Conservation (phyloP, 2,888 invertebrate species). For the Drosophila tripunctata region DNA sequence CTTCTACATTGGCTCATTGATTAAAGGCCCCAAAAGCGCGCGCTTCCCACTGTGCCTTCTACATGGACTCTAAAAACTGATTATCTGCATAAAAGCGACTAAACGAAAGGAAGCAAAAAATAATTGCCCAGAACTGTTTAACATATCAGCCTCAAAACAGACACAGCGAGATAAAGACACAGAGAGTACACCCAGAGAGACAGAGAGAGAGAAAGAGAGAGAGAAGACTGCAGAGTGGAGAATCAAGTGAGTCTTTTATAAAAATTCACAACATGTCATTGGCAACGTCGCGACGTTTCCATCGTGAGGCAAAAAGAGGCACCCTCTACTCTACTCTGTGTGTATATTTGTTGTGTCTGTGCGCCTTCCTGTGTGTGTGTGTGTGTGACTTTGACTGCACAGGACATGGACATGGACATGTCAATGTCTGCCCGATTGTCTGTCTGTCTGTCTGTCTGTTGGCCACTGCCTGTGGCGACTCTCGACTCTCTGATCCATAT, state of each 20-base stretch:
- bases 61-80: slow-evolving; percentile 76
- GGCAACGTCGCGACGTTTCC: slow-evolving; percentile 46
- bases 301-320: slow-evolving; percentile 62
- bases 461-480: slow-evolving; percentile 51
- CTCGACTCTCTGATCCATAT: slow-evolving; percentile 74
- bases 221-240: slow-evolving; percentile 1
- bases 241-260: slow-evolving; percentile 76
- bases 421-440: slow-evolving; percentile 61
- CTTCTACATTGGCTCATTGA: slow-evolving; percentile 66
- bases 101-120: slow-evolving; percentile 58
- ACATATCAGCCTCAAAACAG: slow-evolving; percentile 63
- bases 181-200: neutral
- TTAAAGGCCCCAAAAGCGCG: slow-evolving; percentile 60
- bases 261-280: slow-evolving; percentile 81
- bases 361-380: slow-evolving; percentile 60
- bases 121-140: slow-evolving; percentile 81
- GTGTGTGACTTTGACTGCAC: slow-evolving; percentile 74
- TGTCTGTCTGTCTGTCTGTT: slow-evolving; percentile 6
- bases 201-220: neutral
- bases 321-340: slow-evolving; percentile 55
- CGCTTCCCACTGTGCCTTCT: slow-evolving; percentile 60
- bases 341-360: slow-evolving; percentile 30
- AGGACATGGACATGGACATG: slow-evolving; percentile 80
- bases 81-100: slow-evolving; percentile 77
- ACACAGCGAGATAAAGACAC: slow-evolving; percentile 12